Conservation (phyloP, 2,797 vertebrate genomes). For the Sardinella longiceps region DNA sequence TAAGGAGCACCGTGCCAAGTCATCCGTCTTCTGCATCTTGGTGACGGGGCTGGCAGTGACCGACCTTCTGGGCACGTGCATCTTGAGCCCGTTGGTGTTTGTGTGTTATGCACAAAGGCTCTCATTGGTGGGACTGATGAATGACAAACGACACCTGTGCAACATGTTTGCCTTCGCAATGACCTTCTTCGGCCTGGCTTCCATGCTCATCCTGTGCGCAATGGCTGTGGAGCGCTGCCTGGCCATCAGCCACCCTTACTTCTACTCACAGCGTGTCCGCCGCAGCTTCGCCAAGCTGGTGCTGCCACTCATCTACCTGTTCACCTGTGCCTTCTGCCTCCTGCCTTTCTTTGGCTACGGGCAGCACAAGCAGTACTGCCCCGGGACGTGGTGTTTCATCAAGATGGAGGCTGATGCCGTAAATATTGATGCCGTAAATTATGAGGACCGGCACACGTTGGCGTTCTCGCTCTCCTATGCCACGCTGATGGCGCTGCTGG, state of each 20-base stretch:
- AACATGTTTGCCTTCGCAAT: slow-evolving; percentile 83
- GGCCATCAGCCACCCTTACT: slow-evolving; percentile 88
- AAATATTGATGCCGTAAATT: too few relatives aligned
- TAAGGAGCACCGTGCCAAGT: slow-evolving; percentile 74
- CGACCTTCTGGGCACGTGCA: slow-evolving; percentile 87
- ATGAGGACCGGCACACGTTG: slow-evolving; percentile 54
- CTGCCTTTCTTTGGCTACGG: slow-evolving; percentile 81
- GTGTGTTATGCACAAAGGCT: slow-evolving; percentile 78
- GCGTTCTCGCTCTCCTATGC: slow-evolving; percentile 87
- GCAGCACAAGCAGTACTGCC: slow-evolving; percentile 84
- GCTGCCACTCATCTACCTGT: slow-evolving; percentile 77
- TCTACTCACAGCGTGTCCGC: slow-evolving; percentile 80
- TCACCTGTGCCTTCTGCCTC: slow-evolving; percentile 79
- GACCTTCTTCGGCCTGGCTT: slow-evolving; percentile 87
- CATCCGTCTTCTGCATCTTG: slow-evolving; percentile 85
- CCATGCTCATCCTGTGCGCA: slow-evolving; percentile 84
- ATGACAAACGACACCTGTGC: slow-evolving; percentile 65
- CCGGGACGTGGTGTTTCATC: slow-evolving; percentile 91
- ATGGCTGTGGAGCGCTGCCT: slow-evolving; percentile 91
- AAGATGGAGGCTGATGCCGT: slow-evolving; percentile 79
- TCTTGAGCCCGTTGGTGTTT: slow-evolving; percentile 86
- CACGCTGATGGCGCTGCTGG: slow-evolving; percentile 80
- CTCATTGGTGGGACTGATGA: slow-evolving; percentile 74
- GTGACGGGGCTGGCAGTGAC: slow-evolving; percentile 87
- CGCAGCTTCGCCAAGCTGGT: slow-evolving; percentile 75